Conservation (phyloP, 2,888 invertebrate genomes). For the Xanthia togata region DNA sequence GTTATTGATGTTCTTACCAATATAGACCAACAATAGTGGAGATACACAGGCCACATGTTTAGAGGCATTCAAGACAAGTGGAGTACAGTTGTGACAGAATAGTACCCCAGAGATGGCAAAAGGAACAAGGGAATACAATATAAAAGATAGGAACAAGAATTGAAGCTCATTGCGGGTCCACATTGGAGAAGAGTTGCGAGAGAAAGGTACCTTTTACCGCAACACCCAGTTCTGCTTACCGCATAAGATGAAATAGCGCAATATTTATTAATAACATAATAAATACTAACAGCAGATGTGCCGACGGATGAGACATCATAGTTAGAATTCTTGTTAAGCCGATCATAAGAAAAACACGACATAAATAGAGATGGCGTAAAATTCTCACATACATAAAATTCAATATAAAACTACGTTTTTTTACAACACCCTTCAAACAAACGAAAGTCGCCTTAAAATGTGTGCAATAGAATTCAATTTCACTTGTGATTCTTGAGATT, state of each 20-base stretch:
- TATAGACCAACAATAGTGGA: too few species aligned
- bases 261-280: constrained; percentile 53
- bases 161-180: too few species aligned
- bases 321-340: constrained; percentile 60
- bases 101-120: too few species aligned
- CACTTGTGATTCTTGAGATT: constrained; percentile 35
- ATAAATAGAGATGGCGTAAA: constrained; percentile 64
- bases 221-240: constrained; percentile 16
- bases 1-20: neutral
- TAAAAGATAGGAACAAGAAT: too few species aligned
- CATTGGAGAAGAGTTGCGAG: too few species aligned
- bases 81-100: too few species aligned
- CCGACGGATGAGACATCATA: constrained; percentile 61
- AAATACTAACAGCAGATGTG: constrained; percentile 57
- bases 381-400: constrained; percentile 68
- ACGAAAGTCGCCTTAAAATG: neutral
- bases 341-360: constrained; percentile 58
- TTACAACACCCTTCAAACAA: constrained; percentile 15
- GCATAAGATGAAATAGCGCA: neutral
- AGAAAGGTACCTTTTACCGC: neutral
- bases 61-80: too few species aligned
- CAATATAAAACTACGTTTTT: constrained; percentile 59
- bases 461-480: constrained; percentile 18
- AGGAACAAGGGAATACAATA: too few species aligned
- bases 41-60: too few species aligned